phyloP scores from a whole-genome alignment of 2,113 vertebrate genomes.

The Toxotes chatareus region DNA sequence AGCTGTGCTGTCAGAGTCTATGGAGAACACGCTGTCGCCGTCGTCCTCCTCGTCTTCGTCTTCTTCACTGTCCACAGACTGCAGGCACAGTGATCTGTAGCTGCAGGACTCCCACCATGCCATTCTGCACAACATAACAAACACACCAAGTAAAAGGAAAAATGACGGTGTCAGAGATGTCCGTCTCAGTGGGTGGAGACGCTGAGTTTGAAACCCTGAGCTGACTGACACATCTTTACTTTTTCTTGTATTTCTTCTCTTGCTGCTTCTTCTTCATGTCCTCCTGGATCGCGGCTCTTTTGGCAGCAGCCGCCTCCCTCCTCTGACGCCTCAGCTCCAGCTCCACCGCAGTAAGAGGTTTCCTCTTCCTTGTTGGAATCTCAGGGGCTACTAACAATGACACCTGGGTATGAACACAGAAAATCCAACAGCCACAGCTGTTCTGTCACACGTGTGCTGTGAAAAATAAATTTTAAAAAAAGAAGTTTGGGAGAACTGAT shows the following conservation, averaged over 20 bases:
- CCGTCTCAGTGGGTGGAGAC: not conserved
- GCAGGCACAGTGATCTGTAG: constrained; percentile 88
- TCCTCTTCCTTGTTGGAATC: constrained; percentile 82
- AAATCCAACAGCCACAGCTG: not conserved
- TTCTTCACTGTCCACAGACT: constrained; percentile 84
- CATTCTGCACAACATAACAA: constrained; percentile 80
- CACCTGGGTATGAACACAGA: constrained; percentile 68
- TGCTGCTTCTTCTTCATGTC: constrained; percentile 84
- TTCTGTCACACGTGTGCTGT: not conserved
- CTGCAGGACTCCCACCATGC: constrained; percentile 91
- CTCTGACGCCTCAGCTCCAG: constrained; percentile 83
- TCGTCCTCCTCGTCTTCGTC: constrained; percentile 66
- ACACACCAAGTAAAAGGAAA: constrained; percentile 1
- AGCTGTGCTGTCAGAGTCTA: constrained; percentile 76
- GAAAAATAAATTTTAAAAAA: too few species aligned
- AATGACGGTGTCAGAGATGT: not conserved
- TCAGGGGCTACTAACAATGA: constrained; percentile 74
- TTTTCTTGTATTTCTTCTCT: constrained; percentile 88
- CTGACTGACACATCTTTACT: constrained; percentile 76
- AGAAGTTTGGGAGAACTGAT: too few species aligned
- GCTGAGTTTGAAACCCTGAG: not conserved
- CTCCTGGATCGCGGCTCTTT: constrained; percentile 86
- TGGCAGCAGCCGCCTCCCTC: constrained; percentile 86
- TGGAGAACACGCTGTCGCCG: constrained; percentile 69
- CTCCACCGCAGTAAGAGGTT: constrained; percentile 84